phyloP scores from a whole-genome alignment of 2,113 vertebrate species.

The Todiramphus saurophagus region DNA sequence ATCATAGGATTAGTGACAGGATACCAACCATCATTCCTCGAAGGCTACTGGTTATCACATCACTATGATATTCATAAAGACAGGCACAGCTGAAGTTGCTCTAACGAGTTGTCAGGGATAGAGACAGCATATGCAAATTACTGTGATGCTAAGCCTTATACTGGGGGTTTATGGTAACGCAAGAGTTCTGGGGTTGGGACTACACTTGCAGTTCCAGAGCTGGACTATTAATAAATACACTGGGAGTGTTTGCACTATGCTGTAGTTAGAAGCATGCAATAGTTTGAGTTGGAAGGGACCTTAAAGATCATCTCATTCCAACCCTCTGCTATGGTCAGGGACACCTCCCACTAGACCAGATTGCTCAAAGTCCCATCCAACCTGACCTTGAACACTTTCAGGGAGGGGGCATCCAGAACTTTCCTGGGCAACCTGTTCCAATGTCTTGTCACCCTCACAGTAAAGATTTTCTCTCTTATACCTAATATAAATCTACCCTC shows the following conservation, averaged over 20 bases:
- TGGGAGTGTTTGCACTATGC: background rate
- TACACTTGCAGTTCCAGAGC: background rate
- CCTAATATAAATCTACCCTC: background rate
- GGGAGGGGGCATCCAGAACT: background rate
- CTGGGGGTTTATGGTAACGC: fast-evolving
- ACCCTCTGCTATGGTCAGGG: background rate
- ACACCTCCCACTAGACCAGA: background rate
- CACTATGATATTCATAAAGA: background rate
- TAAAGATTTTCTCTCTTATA: background rate
- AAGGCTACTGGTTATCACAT: background rate
- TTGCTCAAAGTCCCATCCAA: background rate
- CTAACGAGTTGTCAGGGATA: background rate
- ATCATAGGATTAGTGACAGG: background rate
- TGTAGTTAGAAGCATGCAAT: background rate
- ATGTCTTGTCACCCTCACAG: background rate
- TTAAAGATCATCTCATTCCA: background rate
- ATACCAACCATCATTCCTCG: background rate
- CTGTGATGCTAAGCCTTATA: background rate
- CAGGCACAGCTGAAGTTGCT: background rate
- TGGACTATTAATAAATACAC: background rate
- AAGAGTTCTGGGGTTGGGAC: background rate
- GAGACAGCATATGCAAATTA: background rate
- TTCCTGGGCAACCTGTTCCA: background rate
- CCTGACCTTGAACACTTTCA: background rate
- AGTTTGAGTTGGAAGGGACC: background rate